Percentiles rank a stretch among this genome's conserved stretches.
phyloP scores from a whole-genome alignment of 2,797 vertebrate species.

The Thaleichthys pacificus region DNA sequence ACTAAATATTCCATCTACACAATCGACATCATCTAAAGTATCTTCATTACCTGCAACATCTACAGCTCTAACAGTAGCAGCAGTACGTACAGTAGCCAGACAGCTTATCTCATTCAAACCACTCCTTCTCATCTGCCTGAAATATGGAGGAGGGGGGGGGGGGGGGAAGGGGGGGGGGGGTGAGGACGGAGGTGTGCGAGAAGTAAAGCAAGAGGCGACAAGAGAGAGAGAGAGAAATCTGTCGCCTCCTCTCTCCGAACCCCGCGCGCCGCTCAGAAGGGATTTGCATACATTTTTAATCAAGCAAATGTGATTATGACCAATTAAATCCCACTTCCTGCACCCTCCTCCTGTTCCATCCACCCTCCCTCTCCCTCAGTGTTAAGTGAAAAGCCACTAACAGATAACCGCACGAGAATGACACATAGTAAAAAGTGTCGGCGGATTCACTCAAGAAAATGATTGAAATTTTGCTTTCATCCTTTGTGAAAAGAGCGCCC shows the following conservation, averaged over 20 bases:
- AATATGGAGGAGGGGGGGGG: constrained; percentile 40
- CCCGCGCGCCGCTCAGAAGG: constrained; percentile 71
- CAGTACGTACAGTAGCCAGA: constrained; percentile 32
- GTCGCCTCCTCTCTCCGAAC: constrained; percentile 74
- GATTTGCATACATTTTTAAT: constrained; percentile 86
- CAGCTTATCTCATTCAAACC: constrained; percentile 49
- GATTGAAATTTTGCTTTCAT: not conserved
- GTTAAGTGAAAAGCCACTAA: constrained; percentile 76
- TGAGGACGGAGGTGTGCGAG: constrained; percentile 17
- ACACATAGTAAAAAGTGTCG: constrained; percentile 40
- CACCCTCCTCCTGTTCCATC: constrained; percentile 71
- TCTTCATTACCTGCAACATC: too few species aligned
- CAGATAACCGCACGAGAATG: constrained; percentile 67
- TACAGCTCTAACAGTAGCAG: not conserved
- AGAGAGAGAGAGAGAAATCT: constrained; percentile 50
- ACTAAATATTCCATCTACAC: too few species aligned
- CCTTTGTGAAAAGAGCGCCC: not conserved
- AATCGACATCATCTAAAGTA: too few species aligned
- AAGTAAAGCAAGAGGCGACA: constrained; percentile 31
- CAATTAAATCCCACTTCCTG: constrained; percentile 80
- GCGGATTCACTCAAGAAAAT: constrained; percentile 33
- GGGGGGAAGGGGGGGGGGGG: constrained; percentile 18
- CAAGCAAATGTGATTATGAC: constrained; percentile 86
- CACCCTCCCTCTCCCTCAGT: constrained; percentile 72
- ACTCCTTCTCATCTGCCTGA: constrained; percentile 50